Evolutionary conservation across 2,797 vertebrate genomes (phyloP), one percentile per base, ranked within the genome.

Genomic region (Siniperca undulata): DNA sequence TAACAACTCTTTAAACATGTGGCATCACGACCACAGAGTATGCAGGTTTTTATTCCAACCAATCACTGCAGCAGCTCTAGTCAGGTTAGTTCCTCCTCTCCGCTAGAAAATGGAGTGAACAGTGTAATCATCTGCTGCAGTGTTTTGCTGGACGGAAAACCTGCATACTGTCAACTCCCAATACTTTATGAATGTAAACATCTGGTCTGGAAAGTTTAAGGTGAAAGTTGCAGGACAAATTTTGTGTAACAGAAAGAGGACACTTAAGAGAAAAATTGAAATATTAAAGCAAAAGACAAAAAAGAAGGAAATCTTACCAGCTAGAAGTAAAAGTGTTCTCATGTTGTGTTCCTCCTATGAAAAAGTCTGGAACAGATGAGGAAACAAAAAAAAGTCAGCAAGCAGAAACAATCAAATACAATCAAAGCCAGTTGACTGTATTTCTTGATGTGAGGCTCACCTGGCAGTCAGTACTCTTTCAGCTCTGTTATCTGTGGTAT

Each of bases 251-350:
- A 36, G 24, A 58, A 24, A n/a, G 30, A 22, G 3, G 3, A 40
- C 5, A 58, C 13, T 58, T 22, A 4, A 56, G 24, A 67, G 14
- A 24, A n/a, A 53, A 2, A 59, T 14, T 22, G 7, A 22, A 61
- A 30, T 3, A 7, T 24, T 4, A 53, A 60, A 36, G 34, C 7
- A 20, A 42, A 34, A 56, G 3, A 1, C 40, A 46, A 46, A 58
- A 68, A 27, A 55, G 1, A 24, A 9, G 3, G 2, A 78, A 44
- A 50, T 84, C 93, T 86, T 92, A 96, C 96, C 96, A 82, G 93
- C 80, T 40, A 95, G n/a, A 24, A 93, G 91, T 36, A 95, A 59
- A 77, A 95, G 16, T 59, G 92, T 88, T 70, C 86, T 92, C 92
- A 93, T 95, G 69, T 72, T 92, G 82, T 77, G 55, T 53, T 81